These are phyloP conservation scores for Carollia perspicillata DNA, from an alignment of 2,113 vertebrate species.

Conservation along the genomic window DNA sequence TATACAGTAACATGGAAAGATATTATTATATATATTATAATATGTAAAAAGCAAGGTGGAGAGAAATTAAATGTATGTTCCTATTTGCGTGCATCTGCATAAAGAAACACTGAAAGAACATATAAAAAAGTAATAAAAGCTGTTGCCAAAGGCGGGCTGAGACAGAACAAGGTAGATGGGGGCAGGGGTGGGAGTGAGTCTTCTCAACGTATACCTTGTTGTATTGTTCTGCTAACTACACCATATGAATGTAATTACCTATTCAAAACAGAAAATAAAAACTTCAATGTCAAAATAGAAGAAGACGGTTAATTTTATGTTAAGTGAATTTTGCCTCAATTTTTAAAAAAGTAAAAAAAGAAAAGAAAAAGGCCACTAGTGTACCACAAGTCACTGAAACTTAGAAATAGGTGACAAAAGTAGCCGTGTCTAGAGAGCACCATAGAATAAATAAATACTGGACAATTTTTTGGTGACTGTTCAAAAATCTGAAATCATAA, in stretches of 20 bases:
- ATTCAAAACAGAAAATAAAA: constrained; percentile 24
- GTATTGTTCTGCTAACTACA: background rate
- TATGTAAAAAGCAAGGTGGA: background rate
- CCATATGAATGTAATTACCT: background rate
- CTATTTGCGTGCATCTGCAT: background rate
- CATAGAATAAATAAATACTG: background rate
- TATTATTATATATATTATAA: background rate
- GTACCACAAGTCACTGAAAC: background rate
- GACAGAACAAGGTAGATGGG: background rate
- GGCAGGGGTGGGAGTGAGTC: background rate
- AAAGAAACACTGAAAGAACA: constrained; percentile 1
- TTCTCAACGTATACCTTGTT: background rate
- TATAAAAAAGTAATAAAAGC: background rate
- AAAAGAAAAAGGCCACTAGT: background rate
- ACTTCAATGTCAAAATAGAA: background rate
- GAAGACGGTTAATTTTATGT: background rate
- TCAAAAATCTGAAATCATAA: constrained; percentile 14
- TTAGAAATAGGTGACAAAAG: background rate
- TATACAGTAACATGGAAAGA: background rate
- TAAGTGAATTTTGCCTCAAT: background rate
- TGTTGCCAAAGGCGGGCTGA: background rate
- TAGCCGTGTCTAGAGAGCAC: background rate
- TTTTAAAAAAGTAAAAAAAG: background rate
- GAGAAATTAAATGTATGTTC: background rate
- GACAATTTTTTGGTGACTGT: background rate